Evolutionary conservation across 2,113 vertebrate species (phyloP).

Genomic region (Larimichthys crocea): DNA sequence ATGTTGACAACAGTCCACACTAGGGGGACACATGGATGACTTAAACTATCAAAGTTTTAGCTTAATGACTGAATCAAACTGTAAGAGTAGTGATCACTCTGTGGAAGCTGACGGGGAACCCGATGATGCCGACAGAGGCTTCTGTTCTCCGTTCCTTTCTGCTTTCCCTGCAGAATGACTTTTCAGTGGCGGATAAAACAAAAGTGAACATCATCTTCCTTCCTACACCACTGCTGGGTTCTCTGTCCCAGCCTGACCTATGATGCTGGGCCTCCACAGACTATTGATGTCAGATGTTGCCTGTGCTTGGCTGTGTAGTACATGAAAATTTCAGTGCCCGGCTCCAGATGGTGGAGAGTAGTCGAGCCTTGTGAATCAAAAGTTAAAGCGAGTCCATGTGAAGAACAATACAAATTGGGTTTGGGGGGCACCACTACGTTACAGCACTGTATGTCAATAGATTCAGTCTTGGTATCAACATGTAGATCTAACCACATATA

Average conservation of each 20-base stretch:
- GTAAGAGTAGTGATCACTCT: no score
- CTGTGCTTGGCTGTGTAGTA: background rate
- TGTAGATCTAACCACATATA: background rate
- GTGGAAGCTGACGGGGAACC: no score
- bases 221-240: background rate
- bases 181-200: background rate
- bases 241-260: background rate
- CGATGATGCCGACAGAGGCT: no score
- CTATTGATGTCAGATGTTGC: background rate
- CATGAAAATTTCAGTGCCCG: background rate
- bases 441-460: background rate
- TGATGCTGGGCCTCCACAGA: background rate
- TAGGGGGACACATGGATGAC: background rate
- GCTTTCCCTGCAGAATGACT: background rate
- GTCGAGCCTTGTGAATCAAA: background rate
- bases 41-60: background rate
- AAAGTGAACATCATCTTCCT: no score
- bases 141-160: background rate
- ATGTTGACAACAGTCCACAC: background rate
- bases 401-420: background rate
- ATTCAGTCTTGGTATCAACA: background rate
- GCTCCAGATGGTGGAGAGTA: background rate
- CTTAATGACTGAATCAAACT: background rate
- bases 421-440: background rate
- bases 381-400: background rate